Evolutionary conservation across 2,888 invertebrate species (phyloP), one percentile per base, ranked within the genome.

Genomic region (Prostheceraeus crozeri): DNA sequence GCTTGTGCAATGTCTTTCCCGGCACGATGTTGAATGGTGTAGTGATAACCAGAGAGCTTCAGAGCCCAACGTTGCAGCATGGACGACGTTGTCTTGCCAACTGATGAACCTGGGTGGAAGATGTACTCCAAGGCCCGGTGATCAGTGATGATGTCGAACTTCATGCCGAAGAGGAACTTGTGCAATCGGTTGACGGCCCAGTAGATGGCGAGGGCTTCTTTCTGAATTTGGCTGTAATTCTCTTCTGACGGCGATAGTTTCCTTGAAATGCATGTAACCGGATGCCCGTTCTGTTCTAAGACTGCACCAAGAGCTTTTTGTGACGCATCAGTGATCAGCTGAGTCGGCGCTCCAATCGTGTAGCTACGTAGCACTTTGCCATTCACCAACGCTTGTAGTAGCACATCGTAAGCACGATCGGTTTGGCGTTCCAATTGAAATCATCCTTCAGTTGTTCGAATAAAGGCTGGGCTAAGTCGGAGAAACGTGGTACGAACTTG

Each of bases 281-380:
- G 19, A 48, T 48, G 25, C 27, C 48, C 48, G 28, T 48, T 19
- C 48, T 48, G 48, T 48, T 48, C 48, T 48, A 48, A 48, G 48
- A 48, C 28, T 25, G 25, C 48, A 48, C 23, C 48, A 28, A 48
- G 23, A 30, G 11, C 14, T 28, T 48, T 28, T 48, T 48, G 25
- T 21, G 14, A 48, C 6, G 48, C 14, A 48, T 48, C 48, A 28
- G 6, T 30, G 28, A 30, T 48, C 4, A 48, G 25, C 25, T 25
- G 23, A 14, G 48, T 28, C 4, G 23, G 48, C 10, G 28, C 27
- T 16, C 23, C 48, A 3, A 48, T 28, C 19, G 6, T 4, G 28
- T 28, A 48, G 48, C 27, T 25, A 28, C 28, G 48, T 16, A 48
- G 23, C 28, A 48, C 48, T 48, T 10, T 25, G 16, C 28, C 28